Percentiles rank a stretch among this genome's conserved stretches.
phyloP scores from a whole-genome alignment of 2,888 invertebrate species.

The Prenolepis imparis region DNA sequence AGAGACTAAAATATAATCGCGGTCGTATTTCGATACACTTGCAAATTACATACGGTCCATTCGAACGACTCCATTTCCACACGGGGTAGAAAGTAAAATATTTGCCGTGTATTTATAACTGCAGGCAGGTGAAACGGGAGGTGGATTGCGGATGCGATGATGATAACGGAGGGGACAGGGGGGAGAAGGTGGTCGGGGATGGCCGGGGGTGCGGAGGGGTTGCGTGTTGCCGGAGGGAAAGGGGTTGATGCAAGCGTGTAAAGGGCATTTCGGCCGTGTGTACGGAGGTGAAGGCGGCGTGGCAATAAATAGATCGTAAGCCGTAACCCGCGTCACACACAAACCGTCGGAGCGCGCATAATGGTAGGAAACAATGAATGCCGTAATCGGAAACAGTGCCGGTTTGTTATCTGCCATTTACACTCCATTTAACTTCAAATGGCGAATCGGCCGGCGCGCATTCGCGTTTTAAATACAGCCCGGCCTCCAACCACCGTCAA shows the following conservation, averaged over 20 bases:
- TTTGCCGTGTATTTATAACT: slow-evolving; percentile 48
- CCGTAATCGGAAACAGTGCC: slow-evolving; percentile 86
- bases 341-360: slow-evolving; percentile 86
- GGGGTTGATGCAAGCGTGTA: slow-evolving; percentile 63
- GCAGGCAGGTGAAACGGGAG: slow-evolving; percentile 56
- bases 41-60: slow-evolving; percentile 56
- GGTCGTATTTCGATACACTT: slow-evolving; percentile 41
- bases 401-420: slow-evolving; percentile 87
- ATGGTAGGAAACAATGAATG: slow-evolving; percentile 86
- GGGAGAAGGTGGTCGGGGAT: slow-evolving; percentile 3
- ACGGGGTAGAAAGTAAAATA: slow-evolving; percentile 46
- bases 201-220: slow-evolving; percentile 8
- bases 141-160: slow-evolving; percentile 30
- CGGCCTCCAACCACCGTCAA: slow-evolving; percentile 76
- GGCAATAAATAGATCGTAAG: slow-evolving; percentile 86
- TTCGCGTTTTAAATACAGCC: slow-evolving; percentile 85
- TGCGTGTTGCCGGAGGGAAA: slow-evolving; percentile 30
- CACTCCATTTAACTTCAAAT: slow-evolving; percentile 86
- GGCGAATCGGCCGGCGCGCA: slow-evolving; percentile 84
- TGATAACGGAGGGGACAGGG: slow-evolving; percentile 14
- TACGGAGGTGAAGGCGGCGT: slow-evolving; percentile 63
- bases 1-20: slow-evolving; percentile 41
- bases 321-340: slow-evolving; percentile 84
- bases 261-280: slow-evolving; percentile 65
- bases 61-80: slow-evolving; percentile 54